Evolutionary conservation across 2,113 vertebrate species (phyloP).

Genomic region (Entelurus aequoreus): DNA sequence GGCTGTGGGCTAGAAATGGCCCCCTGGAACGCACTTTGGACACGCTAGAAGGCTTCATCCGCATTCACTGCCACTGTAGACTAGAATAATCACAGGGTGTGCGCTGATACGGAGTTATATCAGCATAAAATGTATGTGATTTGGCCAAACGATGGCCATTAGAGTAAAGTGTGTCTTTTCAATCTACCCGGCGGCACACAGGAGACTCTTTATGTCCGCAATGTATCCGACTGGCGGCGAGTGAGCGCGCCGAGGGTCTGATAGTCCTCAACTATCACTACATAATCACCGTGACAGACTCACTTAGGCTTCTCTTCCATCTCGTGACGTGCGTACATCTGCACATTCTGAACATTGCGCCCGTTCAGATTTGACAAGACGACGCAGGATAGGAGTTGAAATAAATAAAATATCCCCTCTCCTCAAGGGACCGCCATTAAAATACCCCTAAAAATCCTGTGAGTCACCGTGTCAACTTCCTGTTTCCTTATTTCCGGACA

Average conservation of each 20-base stretch:
- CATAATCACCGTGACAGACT: slow-evolving; percentile 67
- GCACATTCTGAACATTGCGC: slow-evolving; percentile 48
- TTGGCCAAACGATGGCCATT: slow-evolving; percentile 57
- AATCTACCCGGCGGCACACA: slow-evolving; percentile 47
- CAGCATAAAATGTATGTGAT: slow-evolving; percentile 53
- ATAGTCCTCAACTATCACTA: slow-evolving; percentile 58
- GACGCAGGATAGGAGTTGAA: slow-evolving; percentile 25
- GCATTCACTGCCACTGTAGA: slow-evolving; percentile 23
- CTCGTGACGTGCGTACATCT: slow-evolving; percentile 48
- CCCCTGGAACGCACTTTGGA: too few relatives aligned
- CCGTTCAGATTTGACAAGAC: slow-evolving; percentile 10
- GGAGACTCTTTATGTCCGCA: slow-evolving; percentile 58
- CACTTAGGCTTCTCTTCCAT: slow-evolving; percentile 63
- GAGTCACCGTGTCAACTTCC: slow-evolving; percentile 33
- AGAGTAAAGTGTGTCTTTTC: slow-evolving; percentile 64
- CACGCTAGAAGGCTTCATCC: slow-evolving; percentile 19
- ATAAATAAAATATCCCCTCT: too few relatives aligned
- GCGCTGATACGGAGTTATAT: slow-evolving; percentile 42
- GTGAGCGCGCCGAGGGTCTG: slow-evolving; percentile 47
- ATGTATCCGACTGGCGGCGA: slow-evolving; percentile 48
- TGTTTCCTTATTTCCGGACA: slow-evolving; percentile 54
- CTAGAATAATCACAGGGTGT: too few relatives aligned
- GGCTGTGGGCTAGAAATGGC: too few relatives aligned
- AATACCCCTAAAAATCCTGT: slow-evolving; percentile 1
- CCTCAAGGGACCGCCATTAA: slow-evolving; percentile 14